phyloP scores from a whole-genome alignment of 1,140 invertebrate genomes.

The Euschistus heros region DNA sequence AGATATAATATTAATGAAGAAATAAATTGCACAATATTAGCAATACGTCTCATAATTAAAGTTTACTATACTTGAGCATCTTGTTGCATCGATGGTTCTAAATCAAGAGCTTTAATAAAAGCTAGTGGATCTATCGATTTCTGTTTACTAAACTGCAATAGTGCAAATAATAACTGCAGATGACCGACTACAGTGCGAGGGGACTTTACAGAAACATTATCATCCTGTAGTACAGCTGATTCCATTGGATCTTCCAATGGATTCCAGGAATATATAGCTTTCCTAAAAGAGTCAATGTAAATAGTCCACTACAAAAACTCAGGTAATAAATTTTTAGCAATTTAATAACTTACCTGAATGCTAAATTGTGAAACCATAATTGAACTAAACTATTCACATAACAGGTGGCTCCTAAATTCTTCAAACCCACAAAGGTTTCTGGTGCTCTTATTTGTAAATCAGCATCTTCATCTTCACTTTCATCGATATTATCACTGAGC shows the following conservation, averaged over 20 bases:
- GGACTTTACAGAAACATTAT: slow-evolving; percentile 29
- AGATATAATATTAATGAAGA: not conserved
- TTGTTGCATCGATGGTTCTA: slow-evolving; percentile 53
- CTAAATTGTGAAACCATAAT: slow-evolving; percentile 60
- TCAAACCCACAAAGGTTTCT: slow-evolving; percentile 48
- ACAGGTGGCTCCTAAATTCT: slow-evolving; percentile 62
- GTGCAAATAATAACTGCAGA: slow-evolving; percentile 55
- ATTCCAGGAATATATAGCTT: slow-evolving; percentile 52
- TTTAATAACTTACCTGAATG: slow-evolving; percentile 40
- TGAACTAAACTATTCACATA: slow-evolving; percentile 64
- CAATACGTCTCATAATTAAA: too few species aligned
- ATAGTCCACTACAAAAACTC: not conserved
- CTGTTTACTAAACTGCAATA: slow-evolving; percentile 49
- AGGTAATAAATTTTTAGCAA: not conserved
- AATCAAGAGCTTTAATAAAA: slow-evolving; percentile 49
- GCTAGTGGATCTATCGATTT: slow-evolving; percentile 50
- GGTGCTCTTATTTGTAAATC: slow-evolving; percentile 40
- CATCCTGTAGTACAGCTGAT: slow-evolving; percentile 31
- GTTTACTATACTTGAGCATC: slow-evolving; percentile 42
- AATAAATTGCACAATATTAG: too few species aligned
- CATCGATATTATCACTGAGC: slow-evolving; percentile 35
- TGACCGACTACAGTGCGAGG: slow-evolving; percentile 45
- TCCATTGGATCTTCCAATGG: slow-evolving; percentile 42
- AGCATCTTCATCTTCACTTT: slow-evolving; percentile 42
- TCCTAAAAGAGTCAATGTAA: slow-evolving; percentile 34